Evolutionary conservation across 53 echinoderm and acorn worm species (phyloP).

Genomic region (Zoroaster sp.): DNA sequence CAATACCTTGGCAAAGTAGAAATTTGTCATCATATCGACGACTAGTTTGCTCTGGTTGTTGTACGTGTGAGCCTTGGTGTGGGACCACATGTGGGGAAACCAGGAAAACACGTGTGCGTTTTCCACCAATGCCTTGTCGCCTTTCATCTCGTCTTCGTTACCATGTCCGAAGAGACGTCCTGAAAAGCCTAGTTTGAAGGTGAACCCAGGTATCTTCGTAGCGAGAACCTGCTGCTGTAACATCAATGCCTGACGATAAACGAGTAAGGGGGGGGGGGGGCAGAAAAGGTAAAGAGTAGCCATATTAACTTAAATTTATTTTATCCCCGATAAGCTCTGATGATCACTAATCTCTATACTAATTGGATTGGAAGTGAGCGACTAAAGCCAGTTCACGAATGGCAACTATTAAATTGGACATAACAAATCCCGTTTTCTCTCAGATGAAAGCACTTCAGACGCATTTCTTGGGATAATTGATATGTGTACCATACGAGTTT

Average conservation of each 20-base stretch:
- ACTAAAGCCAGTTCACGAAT: no score
- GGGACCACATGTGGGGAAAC: slow-evolving; percentile 91
- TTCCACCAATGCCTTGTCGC: slow-evolving; percentile 61
- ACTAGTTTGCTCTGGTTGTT: slow-evolving; percentile 41
- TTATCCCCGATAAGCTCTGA: no score
- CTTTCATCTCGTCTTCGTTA: slow-evolving; percentile 69
- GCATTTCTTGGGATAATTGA: no score
- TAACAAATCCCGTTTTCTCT: no score
- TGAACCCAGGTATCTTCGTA: slow-evolving; percentile 66
- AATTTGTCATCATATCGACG: slow-evolving; percentile 67
- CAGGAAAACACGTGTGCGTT: slow-evolving; percentile 77
- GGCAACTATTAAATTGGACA: no score
- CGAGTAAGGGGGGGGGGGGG: neutral
- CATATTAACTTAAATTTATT: no score
- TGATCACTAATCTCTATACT: no score
- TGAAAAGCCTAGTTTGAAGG: slow-evolving; percentile 80
- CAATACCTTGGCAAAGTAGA: slow-evolving; percentile 73
- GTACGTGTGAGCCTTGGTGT: slow-evolving; percentile 67
- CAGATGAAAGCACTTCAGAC: no score
- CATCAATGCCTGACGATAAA: slow-evolving; percentile 55
- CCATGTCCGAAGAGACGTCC: slow-evolving; percentile 68
- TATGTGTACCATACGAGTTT: no score
- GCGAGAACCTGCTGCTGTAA: slow-evolving; percentile 50
- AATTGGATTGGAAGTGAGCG: no score
- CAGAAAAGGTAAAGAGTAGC: no score